Evolutionary conservation across 2,888 invertebrate species (phyloP).

Genomic region (Tribolium freemani): DNA sequence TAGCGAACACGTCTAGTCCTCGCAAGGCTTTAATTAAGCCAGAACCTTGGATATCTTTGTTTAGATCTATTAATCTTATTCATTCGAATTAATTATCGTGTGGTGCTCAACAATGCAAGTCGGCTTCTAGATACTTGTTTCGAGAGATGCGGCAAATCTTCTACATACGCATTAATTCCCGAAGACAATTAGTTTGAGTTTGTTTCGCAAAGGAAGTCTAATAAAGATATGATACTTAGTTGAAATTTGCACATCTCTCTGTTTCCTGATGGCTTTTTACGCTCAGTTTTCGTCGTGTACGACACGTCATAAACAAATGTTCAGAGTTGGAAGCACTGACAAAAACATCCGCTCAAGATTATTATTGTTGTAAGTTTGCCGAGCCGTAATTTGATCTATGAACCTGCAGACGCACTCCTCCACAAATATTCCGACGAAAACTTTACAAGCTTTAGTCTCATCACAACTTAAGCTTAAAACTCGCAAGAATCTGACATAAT

Average conservation of each 20-base stretch:
- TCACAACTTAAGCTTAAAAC: too few species aligned
- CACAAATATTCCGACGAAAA: background rate
- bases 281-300: background rate
- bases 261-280: background rate
- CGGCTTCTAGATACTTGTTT: constrained; percentile 46
- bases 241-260: constrained; percentile 17
- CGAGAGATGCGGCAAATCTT: constrained; percentile 11
- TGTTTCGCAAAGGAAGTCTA: constrained; percentile 2
- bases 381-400: constrained; percentile 5
- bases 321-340: constrained; percentile 13
- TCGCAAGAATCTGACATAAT: background rate
- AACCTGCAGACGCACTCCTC: background rate
- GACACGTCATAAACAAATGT: constrained; percentile 16
- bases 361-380: constrained; percentile 16
- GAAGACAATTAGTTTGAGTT: constrained; percentile 27
- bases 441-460: background rate
- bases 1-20: constrained; percentile 26
- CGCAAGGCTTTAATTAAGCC: constrained; percentile 52
- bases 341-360: constrained; percentile 19
- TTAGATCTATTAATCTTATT: constrained; percentile 56
- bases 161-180: constrained; percentile 29
- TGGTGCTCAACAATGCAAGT: constrained; percentile 50
- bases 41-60: constrained; percentile 51
- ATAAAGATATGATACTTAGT: constrained; percentile 34
- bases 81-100: constrained; percentile 53